Conservation (phyloP, 2,888 invertebrate genomes). For the Drosophila paramelanica region DNA sequence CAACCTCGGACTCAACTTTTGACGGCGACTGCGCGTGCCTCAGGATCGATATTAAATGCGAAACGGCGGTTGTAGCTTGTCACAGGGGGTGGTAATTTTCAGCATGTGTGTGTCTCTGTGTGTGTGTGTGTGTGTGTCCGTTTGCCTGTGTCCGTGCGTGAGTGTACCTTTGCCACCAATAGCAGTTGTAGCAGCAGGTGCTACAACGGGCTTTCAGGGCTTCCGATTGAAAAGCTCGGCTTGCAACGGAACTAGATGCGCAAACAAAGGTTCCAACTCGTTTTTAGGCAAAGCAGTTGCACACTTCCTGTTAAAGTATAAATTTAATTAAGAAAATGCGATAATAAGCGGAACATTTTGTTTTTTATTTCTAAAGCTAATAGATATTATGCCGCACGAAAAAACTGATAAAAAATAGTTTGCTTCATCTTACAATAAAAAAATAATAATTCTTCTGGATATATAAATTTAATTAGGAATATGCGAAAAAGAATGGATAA, state of each 20-base stretch:
- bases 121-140: neutral
- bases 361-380: too few species aligned
- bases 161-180: constrained; percentile 11
- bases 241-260: neutral
- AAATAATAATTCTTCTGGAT: neutral
- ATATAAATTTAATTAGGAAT: neutral
- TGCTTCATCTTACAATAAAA: too few species aligned
- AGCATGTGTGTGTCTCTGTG: neutral
- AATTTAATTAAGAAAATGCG: neutral
- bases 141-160: neutral
- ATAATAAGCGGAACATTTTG: too few species aligned
- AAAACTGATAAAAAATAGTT: too few species aligned
- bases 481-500: neutral
- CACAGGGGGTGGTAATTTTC: constrained; percentile 40
- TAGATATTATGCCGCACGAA: too few species aligned
- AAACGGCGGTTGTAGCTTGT: constrained; percentile 33
- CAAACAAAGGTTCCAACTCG: constrained; percentile 1
- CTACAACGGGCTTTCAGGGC: constrained; percentile 44
- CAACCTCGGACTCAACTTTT: constrained; percentile 25
- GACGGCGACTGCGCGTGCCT: constrained; percentile 46
- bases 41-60: constrained; percentile 64
- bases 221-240: constrained; percentile 22
- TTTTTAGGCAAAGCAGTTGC: constrained; percentile 4
- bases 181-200: constrained; percentile 59
- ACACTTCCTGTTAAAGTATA: neutral